Evolutionary conservation across 2,888 invertebrate genomes (phyloP).

Genomic region (Sesamia inferens): DNA sequence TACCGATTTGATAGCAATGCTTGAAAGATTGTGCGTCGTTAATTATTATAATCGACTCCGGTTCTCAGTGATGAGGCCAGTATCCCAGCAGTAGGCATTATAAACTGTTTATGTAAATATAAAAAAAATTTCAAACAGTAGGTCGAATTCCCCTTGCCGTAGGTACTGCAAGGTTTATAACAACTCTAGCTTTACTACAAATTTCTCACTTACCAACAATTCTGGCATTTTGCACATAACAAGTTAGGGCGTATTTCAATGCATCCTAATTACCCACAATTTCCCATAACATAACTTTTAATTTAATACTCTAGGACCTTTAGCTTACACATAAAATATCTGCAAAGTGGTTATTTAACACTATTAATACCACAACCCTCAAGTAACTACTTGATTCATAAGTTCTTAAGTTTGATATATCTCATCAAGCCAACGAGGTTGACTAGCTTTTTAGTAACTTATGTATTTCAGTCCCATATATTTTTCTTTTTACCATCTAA

Average conservation of each 20-base stretch:
- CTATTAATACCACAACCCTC: background rate
- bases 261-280: background rate
- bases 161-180: constrained; percentile 29
- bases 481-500: background rate
- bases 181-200: constrained; percentile 30
- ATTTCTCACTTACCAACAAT: constrained; percentile 30
- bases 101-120: background rate
- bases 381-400: background rate
- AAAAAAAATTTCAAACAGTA: constrained; percentile 5
- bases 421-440: no score
- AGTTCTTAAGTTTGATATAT: no score
- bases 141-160: constrained; percentile 17
- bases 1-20: background rate
- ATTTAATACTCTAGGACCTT: background rate
- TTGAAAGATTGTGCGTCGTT: background rate
- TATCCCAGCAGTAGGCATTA: background rate
- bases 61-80: background rate
- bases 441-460: background rate
- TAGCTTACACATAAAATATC: background rate
- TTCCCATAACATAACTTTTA: background rate
- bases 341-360: background rate
- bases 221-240: background rate
- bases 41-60: background rate
- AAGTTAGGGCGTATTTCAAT: background rate
- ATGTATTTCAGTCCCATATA: no score